Conservation (phyloP, 1,140 invertebrate species). For the Sinonovacula constricta region DNA sequence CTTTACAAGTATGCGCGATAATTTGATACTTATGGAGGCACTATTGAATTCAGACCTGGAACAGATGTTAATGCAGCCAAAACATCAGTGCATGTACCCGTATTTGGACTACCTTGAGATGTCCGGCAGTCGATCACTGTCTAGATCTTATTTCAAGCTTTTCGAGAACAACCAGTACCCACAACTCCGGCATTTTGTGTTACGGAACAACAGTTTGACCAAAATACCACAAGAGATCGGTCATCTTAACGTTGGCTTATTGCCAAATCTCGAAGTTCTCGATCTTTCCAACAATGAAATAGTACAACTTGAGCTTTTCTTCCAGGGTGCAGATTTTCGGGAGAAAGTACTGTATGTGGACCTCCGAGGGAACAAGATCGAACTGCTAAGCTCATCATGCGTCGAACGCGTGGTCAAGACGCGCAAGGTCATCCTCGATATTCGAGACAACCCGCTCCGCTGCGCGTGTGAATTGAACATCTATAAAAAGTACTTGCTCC, state of each 20-base stretch:
- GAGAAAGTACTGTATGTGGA: not conserved
- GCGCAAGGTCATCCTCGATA: slow-evolving; percentile 20
- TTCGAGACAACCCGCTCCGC: slow-evolving; percentile 25
- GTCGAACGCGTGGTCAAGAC: not conserved
- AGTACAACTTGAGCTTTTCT: not conserved
- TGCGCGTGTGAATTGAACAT: slow-evolving; percentile 8
- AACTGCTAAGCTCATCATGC: not conserved
- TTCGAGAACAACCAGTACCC: not conserved
- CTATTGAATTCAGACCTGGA: not conserved
- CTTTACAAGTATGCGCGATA: not conserved
- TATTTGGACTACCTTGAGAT: slow-evolving; percentile 33
- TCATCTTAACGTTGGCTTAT: not conserved
- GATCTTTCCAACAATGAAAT: not conserved
- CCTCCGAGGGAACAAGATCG: slow-evolving; percentile 12
- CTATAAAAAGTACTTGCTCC: not conserved
- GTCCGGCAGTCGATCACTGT: slow-evolving; percentile 31
- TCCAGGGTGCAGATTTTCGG: not conserved
- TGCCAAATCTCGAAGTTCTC: not conserved
- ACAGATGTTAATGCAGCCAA: not conserved
- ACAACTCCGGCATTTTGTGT: not conserved
- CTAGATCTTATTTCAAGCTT: not conserved
- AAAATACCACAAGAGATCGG: not conserved
- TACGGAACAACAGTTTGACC: not conserved
- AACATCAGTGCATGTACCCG: slow-evolving; percentile 12
- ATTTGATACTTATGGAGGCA: not conserved